Evolutionary conservation across 2,888 invertebrate species (phyloP).

Genomic region (Nymphalis c-album): DNA sequence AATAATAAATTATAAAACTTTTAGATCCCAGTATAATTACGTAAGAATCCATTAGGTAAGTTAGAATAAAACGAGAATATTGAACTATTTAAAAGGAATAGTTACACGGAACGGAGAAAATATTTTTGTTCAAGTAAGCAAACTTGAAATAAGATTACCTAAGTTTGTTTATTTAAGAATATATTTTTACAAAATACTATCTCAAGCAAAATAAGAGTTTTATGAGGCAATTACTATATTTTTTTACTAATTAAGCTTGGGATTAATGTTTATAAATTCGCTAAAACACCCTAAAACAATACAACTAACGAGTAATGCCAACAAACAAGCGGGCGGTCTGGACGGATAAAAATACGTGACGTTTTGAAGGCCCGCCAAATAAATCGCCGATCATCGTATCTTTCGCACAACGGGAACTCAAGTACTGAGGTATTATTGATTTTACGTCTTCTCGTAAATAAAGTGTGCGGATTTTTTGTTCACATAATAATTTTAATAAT

Average conservation of each 20-base stretch:
- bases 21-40: no score
- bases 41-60: no score
- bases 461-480: no score
- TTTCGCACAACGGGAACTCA: conserved; percentile 46
- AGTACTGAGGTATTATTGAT: conserved; percentile 1
- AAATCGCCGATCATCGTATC: conserved; percentile 49
- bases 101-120: no score
- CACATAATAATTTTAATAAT: no score
- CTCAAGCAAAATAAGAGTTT: no score
- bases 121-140: no score
- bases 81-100: not conserved
- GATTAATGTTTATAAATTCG: conserved; percentile 33
- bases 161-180: not conserved
- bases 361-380: conserved; percentile 70
- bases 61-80: not conserved
- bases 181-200: not conserved
- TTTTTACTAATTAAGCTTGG: conserved; percentile 9
- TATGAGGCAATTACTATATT: not conserved
- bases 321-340: conserved; percentile 43
- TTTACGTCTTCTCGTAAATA: no score
- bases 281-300: conserved; percentile 43
- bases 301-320: conserved; percentile 44
- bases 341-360: conserved; percentile 62
- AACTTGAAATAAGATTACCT: not conserved
- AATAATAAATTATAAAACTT: not conserved